phyloP scores from a whole-genome alignment of 2,113 vertebrate genomes.

The Aptenodytes patagonicus region DNA sequence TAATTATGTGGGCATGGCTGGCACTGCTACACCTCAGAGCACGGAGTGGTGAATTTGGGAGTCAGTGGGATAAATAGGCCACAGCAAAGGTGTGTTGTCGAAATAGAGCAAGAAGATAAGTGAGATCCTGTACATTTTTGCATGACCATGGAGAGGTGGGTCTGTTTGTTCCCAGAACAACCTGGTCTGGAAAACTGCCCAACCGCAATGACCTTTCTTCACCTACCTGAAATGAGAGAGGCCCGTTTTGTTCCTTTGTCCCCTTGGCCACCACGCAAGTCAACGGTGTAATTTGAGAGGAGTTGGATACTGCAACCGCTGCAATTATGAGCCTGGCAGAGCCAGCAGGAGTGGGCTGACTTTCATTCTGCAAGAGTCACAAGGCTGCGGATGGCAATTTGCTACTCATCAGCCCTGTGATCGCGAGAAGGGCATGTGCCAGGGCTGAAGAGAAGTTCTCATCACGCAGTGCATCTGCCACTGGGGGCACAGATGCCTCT shows the following conservation, averaged over 20 bases:
- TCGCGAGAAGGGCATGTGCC: background rate
- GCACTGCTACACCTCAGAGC: background rate
- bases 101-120: background rate
- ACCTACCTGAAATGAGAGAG: background rate
- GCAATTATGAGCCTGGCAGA: background rate
- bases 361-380: background rate
- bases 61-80: background rate
- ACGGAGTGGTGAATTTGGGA: background rate
- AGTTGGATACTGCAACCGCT: background rate
- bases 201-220: background rate
- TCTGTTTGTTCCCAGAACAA: background rate
- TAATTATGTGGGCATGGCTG: background rate
- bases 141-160: background rate
- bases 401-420: background rate
- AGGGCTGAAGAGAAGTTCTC: background rate
- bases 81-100: background rate
- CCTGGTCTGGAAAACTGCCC: background rate
- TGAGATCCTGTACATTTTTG: background rate
- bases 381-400: background rate
- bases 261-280: background rate
- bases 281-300: background rate
- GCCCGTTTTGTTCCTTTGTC: background rate
- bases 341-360: background rate
- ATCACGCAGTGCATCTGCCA: fast-evolving
- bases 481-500: background rate